Base-by-base conservation (phyloP, 2,113 vertebrate species). In the Hyla sarda region DNA sequence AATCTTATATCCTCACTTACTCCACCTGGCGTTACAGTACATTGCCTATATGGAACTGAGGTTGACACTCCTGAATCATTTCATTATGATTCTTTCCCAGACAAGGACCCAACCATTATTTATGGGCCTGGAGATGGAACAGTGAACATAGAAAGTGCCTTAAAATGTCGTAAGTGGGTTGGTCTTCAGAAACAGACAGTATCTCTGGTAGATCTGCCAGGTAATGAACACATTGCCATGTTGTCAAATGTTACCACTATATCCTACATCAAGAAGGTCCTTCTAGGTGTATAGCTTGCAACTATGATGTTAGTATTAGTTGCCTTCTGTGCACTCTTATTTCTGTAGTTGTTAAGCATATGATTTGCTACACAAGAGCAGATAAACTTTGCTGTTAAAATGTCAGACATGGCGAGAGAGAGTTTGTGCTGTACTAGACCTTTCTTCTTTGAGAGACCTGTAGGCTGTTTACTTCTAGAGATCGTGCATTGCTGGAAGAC, bases 181-280 rank as follows among this genome's bases (percentile, higher is more conserved):
- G 87, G 88, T 13, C 88, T 9, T 87, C 97, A 99, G 78, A 91
- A 94, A 19, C 94, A 97, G 34, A 87, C 92, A 0, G 96, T 99
- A 37, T 78, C 21, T 0, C 3, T 98, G 30, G 30, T 92, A 2
- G 96, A 96, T 88, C 94, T 99, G 9, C 93, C 94, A 0, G 94
- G 94, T 45, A 98, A 95, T 0, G 98, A 99, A 87, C 98, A 99
- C 2, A 96, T 99, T 0, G 88, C 93, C 83, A 99, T 99, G 97
- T 89, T 99, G 21, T 91, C 96, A 47, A 96, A 97, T 45, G 34
- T 89, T 73, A 95, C 96, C 0, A 98, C 97, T 0, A 93, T 99
- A 88, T 90, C 92, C 25, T 99, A 99, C 69, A 95, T 99, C 88
- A 97, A 96, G 88, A 92, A 81, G 0, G 93, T 99, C 87, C 93